phyloP scores from a whole-genome alignment of 2,797 vertebrate species.

The Hapalemur alaotrensis region DNA sequence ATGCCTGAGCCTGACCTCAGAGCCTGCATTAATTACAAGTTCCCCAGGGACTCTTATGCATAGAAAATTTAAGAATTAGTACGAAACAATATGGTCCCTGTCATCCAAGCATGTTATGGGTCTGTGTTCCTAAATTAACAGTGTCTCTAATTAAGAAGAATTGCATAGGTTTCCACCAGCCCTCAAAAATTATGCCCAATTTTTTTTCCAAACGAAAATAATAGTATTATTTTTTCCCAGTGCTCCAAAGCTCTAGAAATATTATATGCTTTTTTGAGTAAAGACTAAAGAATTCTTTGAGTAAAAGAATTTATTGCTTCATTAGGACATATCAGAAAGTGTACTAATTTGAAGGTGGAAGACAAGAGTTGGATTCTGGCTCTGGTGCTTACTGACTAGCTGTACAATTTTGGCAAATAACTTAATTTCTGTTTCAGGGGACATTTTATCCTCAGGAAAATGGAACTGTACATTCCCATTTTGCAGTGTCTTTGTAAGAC shows the following conservation, averaged over 20 bases:
- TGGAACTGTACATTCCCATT: neutral
- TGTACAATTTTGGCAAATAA: neutral
- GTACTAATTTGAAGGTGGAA: neutral
- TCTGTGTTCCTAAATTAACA: neutral
- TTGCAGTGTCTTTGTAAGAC: neutral
- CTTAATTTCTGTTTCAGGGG: neutral
- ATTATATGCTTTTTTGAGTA: neutral
- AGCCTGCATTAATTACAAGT: neutral
- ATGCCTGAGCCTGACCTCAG: neutral
- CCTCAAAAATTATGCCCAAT: neutral
- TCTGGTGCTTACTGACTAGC: neutral
- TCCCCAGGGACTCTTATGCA: neutral
- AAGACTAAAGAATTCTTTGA: neutral
- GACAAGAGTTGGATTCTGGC: neutral
- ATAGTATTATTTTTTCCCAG: neutral
- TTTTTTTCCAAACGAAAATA: neutral
- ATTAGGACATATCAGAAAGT: neutral
- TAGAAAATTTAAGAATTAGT: neutral
- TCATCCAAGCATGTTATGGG: neutral
- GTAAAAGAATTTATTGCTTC: conserved; percentile 16
- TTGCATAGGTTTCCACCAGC: neutral
- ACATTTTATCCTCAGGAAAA: conserved; percentile 17
- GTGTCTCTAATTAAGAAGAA: neutral
- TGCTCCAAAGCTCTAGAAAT: conserved; percentile 5
- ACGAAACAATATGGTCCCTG: neutral